phyloP scores from a whole-genome alignment of 2,888 invertebrate species.

The Parascotia fuliginaria region DNA sequence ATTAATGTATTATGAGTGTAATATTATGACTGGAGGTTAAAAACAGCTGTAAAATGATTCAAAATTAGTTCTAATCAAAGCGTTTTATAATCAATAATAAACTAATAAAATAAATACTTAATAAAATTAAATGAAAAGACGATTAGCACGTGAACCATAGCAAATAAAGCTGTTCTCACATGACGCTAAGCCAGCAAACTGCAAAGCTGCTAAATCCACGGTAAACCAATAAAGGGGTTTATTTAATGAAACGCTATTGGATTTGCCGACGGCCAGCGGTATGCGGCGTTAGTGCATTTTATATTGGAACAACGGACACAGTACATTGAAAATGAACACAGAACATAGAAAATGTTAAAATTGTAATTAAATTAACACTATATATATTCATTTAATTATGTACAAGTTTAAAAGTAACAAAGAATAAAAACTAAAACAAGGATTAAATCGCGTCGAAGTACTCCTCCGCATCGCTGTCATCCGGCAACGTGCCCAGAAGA shows the following conservation, averaged over 20 bases:
- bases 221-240: constrained; percentile 84
- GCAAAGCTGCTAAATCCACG: constrained; percentile 72
- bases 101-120: neutral
- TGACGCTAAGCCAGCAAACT: constrained; percentile 49
- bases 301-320: constrained; percentile 54
- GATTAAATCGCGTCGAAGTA: too few species aligned
- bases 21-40: neutral
- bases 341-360: too few species aligned
- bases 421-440: too few species aligned
- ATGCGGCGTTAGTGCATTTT: constrained; percentile 64
- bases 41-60: too few species aligned
- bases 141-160: constrained; percentile 7
- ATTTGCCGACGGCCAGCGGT: constrained; percentile 64
- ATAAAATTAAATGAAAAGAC: constrained; percentile 6
- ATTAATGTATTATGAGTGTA: too few species aligned
- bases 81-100: neutral
- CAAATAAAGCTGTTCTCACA: constrained; percentile 37
- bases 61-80: too few species aligned
- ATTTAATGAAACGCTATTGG: constrained; percentile 83
- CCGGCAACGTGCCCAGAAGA: too few species aligned
- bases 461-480: too few species aligned
- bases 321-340: constrained; percentile 25
- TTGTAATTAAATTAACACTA: too few species aligned
- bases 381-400: too few species aligned
- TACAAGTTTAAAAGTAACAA: too few species aligned